Evolutionary conservation across 2,888 invertebrate genomes (phyloP), one percentile per base, ranked within the genome.

Genomic region (Caenorhabditis sp.): DNA sequence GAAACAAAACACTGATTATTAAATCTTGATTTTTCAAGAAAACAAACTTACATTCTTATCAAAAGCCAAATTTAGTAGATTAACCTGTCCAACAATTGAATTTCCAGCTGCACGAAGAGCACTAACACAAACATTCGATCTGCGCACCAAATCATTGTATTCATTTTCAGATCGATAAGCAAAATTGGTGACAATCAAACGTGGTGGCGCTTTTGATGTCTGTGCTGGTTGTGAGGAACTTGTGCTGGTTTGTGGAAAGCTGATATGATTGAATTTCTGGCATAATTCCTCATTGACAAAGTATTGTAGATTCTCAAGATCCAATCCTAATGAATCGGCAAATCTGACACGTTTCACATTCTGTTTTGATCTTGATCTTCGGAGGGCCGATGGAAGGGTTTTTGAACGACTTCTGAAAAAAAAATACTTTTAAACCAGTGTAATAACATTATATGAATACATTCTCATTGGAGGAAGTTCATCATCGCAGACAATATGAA

Each of bases 251-350:
- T 31, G 25, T 10, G 25, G 25, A 63, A 65, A 59, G 65, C 65
- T 56, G 58, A 61, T 52, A 67, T 72, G 57, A 67, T 61, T 43
- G 59, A 56, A 21, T 72, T 63, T 43, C 10, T 43, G 43, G 43
- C 43, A 43, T 14, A 57, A 59, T n/a, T 73, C 76, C 12, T 79
- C 77, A 20, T 61, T 63, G 21, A 67, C 67, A 66, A 77, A 77
- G 38, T 73, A 77, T 50, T 77, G 62, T 23, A 61, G 58, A 31
- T 73, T 73, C 65, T 77, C 79, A 12, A 80, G 67, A 53, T 77
- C 77, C 60, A 80, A 62, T 20, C 79, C 79, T 21, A 80, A 56
- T 1, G 77, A 67, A 27, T 80, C 79, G 49, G 79, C 79, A 61
- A 80, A 80, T 68, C 77, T 72, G 7, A 80, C 79, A 10, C 74